Conservation (phyloP, 2,888 invertebrate genomes). For the Aelia acuminata region DNA sequence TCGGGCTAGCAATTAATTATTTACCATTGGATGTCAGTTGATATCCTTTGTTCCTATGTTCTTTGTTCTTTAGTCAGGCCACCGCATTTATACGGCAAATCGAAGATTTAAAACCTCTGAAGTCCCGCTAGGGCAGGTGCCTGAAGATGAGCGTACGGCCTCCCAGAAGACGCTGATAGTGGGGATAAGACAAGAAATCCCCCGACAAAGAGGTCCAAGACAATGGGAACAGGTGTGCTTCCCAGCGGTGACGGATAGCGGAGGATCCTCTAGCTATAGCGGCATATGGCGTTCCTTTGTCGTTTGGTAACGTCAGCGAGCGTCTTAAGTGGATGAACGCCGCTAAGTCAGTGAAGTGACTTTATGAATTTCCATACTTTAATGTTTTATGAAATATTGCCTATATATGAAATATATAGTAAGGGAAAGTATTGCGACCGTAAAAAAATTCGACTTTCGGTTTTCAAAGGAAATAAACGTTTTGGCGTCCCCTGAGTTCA, state of each 20-base stretch:
- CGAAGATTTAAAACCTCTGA: neutral
- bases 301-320: neutral
- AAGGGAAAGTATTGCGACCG: no score
- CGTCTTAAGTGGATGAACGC: neutral
- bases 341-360: no score
- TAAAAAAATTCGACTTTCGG: no score
- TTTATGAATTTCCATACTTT: no score
- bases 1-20: neutral
- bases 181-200: neutral
- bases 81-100: neutral
- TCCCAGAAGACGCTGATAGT: conserved; percentile 4
- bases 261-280: conserved; percentile 1
- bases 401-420: no score
- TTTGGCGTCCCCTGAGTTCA: no score
- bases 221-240: conserved; percentile 28
- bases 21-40: neutral
- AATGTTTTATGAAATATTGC: no score
- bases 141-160: neutral
- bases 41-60: neutral
- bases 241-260: neutral
- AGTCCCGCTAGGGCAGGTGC: neutral
- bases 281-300: conserved; percentile 1
- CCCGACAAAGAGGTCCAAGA: conserved; percentile 20
- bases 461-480: no score
- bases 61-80: neutral